These are phyloP conservation scores for Napeogenes inachia DNA, from an alignment of 2,888 invertebrate genomes.

Conservation along the genomic window DNA sequence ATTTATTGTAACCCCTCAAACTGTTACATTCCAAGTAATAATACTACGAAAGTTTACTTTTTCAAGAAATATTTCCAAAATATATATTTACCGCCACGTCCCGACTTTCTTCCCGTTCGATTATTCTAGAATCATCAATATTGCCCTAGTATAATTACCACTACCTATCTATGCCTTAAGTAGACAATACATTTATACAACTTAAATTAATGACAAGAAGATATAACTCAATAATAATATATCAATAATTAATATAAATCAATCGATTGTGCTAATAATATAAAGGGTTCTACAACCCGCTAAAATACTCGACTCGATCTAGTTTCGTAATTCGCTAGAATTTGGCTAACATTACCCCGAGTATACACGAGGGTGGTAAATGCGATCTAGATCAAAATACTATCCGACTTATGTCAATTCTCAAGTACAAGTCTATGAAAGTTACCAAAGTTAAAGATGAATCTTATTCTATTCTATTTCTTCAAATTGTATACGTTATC, in stretches of 20 bases:
- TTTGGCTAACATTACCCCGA: conserved; percentile 42
- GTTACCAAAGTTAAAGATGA: conserved; percentile 19
- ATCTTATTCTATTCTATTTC: conserved; percentile 23
- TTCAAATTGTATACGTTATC: conserved; percentile 31
- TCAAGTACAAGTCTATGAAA: conserved; percentile 22
- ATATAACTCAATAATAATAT: conserved; percentile 67
- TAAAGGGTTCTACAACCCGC: conserved; percentile 45
- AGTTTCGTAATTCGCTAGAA: conserved; percentile 46
- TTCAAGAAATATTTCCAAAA: neutral
- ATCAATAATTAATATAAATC: conserved; percentile 50
- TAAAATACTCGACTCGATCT: conserved; percentile 26
- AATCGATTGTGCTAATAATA: conserved; percentile 73
- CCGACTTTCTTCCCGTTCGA: conserved; percentile 35
- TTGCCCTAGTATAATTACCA: conserved; percentile 70
- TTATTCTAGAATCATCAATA: conserved; percentile 57
- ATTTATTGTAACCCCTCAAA: neutral
- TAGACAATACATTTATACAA: conserved; percentile 75
- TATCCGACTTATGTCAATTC: conserved; percentile 16
- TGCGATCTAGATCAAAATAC: conserved; percentile 1
- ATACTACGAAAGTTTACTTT: too few species aligned
- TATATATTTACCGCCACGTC: conserved; percentile 19
- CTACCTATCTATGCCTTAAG: conserved; percentile 74
- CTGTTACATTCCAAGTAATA: too few species aligned
- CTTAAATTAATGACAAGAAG: conserved; percentile 77
- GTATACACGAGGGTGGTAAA: conserved; percentile 17